Conservation (phyloP, 2,113 vertebrate genomes). For the Hypocryptadius cinnamomeus region DNA sequence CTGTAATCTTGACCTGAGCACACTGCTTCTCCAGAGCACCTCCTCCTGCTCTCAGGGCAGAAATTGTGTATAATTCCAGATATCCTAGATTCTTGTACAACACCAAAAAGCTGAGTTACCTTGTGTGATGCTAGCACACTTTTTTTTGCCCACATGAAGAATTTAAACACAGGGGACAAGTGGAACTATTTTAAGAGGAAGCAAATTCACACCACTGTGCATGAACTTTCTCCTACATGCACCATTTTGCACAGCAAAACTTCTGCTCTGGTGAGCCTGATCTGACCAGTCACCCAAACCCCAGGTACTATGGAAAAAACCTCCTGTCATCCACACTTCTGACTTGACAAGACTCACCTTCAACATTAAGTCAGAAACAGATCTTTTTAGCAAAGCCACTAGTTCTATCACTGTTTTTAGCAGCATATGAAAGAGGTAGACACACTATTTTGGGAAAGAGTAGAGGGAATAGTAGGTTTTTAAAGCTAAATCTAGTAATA, state of each 20-base stretch:
- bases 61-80: neutral
- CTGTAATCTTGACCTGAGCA: neutral
- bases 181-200: neutral
- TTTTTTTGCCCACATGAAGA: neutral
- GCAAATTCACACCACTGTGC: no score
- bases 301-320: rapidly evolving
- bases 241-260: neutral
- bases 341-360: neutral
- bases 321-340: neutral
- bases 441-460: neutral
- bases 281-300: neutral
- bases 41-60: neutral
- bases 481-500: neutral
- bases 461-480: neutral
- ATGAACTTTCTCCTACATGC: neutral
- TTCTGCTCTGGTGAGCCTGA: neutral
- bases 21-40: neutral
- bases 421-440: neutral
- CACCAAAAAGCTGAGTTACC: neutral
- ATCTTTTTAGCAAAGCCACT: neutral
- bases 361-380: neutral
- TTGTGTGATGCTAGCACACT: neutral
- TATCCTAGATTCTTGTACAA: neutral
- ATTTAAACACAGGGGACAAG: neutral
- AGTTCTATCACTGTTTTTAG: neutral